Conservation (phyloP, 2,113 vertebrate genomes). For the Edolisoma coerulescens region DNA sequence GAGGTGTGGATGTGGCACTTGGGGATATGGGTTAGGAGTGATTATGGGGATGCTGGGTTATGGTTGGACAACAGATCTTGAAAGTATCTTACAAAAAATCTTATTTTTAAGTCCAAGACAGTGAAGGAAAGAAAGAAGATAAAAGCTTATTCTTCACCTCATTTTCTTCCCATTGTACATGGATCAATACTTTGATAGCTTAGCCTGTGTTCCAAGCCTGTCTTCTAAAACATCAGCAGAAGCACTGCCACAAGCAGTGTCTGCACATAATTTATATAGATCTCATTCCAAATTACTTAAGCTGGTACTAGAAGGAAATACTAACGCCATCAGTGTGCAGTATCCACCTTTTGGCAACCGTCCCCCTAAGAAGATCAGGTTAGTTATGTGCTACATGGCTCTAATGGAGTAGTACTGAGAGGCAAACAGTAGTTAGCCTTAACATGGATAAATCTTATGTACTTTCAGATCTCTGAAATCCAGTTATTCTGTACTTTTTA, state of each 20-base stretch:
- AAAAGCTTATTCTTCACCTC: neutral
- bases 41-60: neutral
- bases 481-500: slow-evolving; percentile 11
- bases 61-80: neutral
- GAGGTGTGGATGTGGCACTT: neutral
- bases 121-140: neutral
- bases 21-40: neutral
- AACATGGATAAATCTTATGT: neutral
- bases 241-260: neutral
- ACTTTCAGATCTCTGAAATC: slow-evolving; percentile 13
- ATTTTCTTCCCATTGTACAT: neutral
- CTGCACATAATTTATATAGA: neutral
- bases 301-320: neutral
- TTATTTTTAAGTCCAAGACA: neutral
- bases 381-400: neutral
- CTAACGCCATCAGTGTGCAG: neutral
- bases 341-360: neutral
- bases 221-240: neutral
- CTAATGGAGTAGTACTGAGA: neutral
- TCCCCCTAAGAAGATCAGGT: neutral
- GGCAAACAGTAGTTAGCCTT: neutral
- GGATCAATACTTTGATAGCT: neutral
- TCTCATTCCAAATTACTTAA: neutral
- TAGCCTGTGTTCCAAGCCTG: neutral
- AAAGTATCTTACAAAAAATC: neutral